Evolutionary conservation across 2,797 vertebrate species (phyloP).

Genomic region (Phaenicophaeus curvirostris): DNA sequence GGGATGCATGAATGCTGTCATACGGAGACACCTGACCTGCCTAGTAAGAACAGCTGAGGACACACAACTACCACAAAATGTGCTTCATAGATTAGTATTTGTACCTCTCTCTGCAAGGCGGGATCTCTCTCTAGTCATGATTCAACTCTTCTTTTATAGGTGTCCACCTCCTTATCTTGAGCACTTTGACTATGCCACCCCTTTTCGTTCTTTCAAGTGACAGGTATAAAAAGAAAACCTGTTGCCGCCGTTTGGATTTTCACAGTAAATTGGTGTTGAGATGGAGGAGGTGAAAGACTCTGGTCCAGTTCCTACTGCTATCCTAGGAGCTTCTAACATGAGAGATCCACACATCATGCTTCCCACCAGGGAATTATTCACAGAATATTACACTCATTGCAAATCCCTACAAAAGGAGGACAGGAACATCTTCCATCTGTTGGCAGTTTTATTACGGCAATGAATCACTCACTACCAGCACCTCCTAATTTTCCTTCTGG

Average conservation of each 20-base stretch:
- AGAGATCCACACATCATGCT: background rate
- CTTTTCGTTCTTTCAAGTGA: background rate
- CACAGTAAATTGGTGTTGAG: background rate
- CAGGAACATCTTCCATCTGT: background rate
- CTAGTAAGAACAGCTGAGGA: background rate
- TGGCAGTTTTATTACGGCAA: background rate
- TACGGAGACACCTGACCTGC: background rate
- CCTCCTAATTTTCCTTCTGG: background rate
- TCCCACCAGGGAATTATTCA: background rate
- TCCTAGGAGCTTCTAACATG: background rate
- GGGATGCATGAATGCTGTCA: background rate
- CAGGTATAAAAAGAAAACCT: background rate
- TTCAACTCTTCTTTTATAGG: background rate
- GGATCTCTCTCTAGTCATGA: background rate
- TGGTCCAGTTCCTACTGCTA: background rate
- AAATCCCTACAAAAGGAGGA: background rate
- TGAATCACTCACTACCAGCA: background rate
- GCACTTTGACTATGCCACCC: background rate
- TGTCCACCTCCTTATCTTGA: background rate
- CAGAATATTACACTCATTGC: background rate
- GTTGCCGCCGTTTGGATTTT: background rate
- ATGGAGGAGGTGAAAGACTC: background rate
- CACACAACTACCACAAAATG: rapidly evolving
- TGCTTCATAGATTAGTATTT: background rate
- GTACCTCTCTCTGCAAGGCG: background rate